Evolutionary conservation across 2,888 invertebrate species (phyloP), one percentile per base, ranked within the genome.

Genomic region (Pogonocherus hispidulus): DNA sequence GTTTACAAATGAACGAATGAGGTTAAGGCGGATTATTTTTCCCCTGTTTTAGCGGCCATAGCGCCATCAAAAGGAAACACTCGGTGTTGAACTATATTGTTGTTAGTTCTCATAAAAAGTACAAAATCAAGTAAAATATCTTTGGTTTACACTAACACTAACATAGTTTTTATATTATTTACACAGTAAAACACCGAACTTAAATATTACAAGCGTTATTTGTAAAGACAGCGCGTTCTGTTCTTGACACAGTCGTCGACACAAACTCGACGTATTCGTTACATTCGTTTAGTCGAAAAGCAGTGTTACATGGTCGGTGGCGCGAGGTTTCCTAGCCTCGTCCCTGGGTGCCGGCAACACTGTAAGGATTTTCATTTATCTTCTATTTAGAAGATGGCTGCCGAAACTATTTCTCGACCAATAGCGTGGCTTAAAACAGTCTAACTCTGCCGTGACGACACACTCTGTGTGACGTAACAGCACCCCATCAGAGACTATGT

Each of bases 361-460:
- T 74, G 71, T 80, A 78, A 71, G 74, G 75, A 80, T 82, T 79
- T 81, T 80, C 81, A 78, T 79, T 79, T 83, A 81, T 88, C 88
- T 89, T 88, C 89, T 87, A 89, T 90, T 90, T 89, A 88, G 88
- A 90, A 91, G 88, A 90, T 90, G 90, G 90, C 90, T 87, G 89
- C 88, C 87, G 84, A 76, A 76, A 75, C 73, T 74, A 56, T 65
- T 68, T 77, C 68, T 78, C 78, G 67, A 80, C 87, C 87, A 87
- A 87, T 87, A 80, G 75, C 63, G 72, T 67, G 32, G 44, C 77
- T 63, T 71, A 73, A 76, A 83, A 79, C 78, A 78, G 74, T 76
- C 77, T 79, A 76, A 77, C 75, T 76, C 79, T 80, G 81, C 79
- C 82, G 80, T 84, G 84, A 86, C 85, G 85, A 84, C 83, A 84